Conservation (phyloP, 35 echinoderm and acorn worm species). For the Diadema setosum region DNA sequence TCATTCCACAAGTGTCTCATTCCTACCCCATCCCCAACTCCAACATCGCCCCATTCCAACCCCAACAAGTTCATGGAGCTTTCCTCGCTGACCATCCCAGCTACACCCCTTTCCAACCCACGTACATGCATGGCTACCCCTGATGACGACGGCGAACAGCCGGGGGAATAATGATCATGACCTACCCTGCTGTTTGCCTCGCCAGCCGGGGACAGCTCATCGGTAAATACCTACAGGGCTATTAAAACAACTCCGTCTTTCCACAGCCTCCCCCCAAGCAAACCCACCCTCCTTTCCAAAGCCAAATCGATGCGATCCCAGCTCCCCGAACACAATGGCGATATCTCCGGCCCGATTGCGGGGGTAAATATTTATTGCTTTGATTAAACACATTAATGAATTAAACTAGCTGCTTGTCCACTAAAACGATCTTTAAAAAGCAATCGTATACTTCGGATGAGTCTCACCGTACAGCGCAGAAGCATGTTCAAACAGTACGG, state of each 20-base stretch:
- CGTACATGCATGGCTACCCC: too few species aligned
- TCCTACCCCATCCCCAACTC: too few species aligned
- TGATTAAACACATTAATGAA: conserved; percentile 12
- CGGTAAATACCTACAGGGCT: neutral
- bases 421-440: neutral
- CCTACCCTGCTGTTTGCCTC: neutral
- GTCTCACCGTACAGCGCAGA: too few species aligned
- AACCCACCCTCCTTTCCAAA: neutral
- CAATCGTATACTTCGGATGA: too few species aligned
- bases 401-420: neutral
- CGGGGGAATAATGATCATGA: neutral
- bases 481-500: too few species aligned
- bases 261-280: neutral
- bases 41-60: too few species aligned
- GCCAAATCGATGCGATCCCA: neutral
- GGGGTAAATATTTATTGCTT: neutral
- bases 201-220: neutral
- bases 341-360: too few species aligned
- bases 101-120: too few species aligned
- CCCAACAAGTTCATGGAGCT: too few species aligned
- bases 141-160: neutral
- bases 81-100: too few species aligned
- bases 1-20: too few species aligned
- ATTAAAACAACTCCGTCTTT: neutral
- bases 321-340: neutral